phyloP scores from a whole-genome alignment of 2,888 invertebrate genomes.

The Punctoribates punctum region DNA sequence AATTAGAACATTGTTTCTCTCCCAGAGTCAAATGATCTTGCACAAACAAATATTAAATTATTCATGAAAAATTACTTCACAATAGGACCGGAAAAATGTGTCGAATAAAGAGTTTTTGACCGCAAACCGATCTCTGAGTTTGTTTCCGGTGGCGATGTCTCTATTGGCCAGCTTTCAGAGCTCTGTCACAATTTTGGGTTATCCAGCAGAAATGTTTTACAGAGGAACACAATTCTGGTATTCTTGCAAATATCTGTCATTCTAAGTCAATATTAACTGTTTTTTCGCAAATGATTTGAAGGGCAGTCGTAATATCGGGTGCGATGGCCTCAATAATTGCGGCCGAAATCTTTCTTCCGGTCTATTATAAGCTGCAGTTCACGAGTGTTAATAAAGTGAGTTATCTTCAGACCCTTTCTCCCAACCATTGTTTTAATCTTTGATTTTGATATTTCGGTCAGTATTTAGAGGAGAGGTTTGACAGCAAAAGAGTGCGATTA shows the following conservation, averaged over 20 bases:
- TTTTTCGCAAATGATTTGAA: background rate
- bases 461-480: slow-evolving; percentile 42
- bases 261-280: background rate
- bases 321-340: slow-evolving; percentile 50
- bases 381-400: slow-evolving; percentile 53
- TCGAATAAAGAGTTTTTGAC: slow-evolving; percentile 55
- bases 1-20: too few species aligned
- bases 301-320: slow-evolving; percentile 48
- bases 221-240: slow-evolving; percentile 51
- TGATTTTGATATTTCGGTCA: background rate
- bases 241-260: background rate
- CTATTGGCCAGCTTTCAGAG: slow-evolving; percentile 53
- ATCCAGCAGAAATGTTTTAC: slow-evolving; percentile 52
- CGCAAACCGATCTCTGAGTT: slow-evolving; percentile 52
- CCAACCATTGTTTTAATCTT: too few species aligned
- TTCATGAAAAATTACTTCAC: background rate
- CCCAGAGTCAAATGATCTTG: too few species aligned
- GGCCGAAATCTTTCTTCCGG: slow-evolving; percentile 51
- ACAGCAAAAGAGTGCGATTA: slow-evolving; percentile 38
- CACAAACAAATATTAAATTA: too few species aligned
- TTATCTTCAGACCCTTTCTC: background rate
- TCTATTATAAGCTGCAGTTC: slow-evolving; percentile 51
- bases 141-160: slow-evolving; percentile 53
- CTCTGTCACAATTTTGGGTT: slow-evolving; percentile 53
- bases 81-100: slow-evolving; percentile 55